These are phyloP conservation scores for Lycaena phlaeas DNA, from an alignment of 2,888 invertebrate species.

Conservation along the genomic window DNA sequence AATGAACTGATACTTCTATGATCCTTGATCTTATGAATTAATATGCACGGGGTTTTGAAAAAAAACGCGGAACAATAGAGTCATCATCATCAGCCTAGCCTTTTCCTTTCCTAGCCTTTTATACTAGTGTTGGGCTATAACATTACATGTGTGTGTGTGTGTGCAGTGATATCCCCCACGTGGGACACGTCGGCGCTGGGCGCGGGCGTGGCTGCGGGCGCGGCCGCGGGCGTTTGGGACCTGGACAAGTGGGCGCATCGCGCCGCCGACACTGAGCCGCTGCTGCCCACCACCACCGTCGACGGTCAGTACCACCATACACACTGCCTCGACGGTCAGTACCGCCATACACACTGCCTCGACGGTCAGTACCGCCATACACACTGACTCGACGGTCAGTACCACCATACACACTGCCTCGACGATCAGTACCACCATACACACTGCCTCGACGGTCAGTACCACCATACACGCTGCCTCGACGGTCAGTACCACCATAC, in stretches of 20 bases:
- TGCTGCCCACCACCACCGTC: conserved; percentile 85
- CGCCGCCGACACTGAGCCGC: conserved; percentile 80
- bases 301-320: conserved; percentile 69
- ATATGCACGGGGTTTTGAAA: too few species aligned
- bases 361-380: too few species aligned
- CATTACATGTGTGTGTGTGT: too few species aligned
- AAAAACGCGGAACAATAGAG: too few species aligned
- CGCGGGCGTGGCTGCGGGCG: conserved; percentile 92
- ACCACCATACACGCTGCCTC: background rate
- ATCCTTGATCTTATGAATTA: too few species aligned
- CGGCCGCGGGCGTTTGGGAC: conserved; percentile 77
- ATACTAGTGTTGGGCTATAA: too few species aligned
- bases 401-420: too few species aligned
- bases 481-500: background rate
- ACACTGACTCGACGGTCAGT: too few species aligned
- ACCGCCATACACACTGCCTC: background rate
- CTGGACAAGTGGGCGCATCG: conserved; percentile 36
- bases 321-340: background rate
- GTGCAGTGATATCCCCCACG: conserved; percentile 82
- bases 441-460: conserved; percentile 82
- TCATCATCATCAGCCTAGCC: too few species aligned
- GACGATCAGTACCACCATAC: background rate
- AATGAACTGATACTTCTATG: too few species aligned
- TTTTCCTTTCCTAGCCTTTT: too few species aligned
- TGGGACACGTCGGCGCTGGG: conserved; percentile 95